Evolutionary conservation across 2,113 vertebrate species (phyloP).

Genomic region (Tragelaphus strepsiceros): DNA sequence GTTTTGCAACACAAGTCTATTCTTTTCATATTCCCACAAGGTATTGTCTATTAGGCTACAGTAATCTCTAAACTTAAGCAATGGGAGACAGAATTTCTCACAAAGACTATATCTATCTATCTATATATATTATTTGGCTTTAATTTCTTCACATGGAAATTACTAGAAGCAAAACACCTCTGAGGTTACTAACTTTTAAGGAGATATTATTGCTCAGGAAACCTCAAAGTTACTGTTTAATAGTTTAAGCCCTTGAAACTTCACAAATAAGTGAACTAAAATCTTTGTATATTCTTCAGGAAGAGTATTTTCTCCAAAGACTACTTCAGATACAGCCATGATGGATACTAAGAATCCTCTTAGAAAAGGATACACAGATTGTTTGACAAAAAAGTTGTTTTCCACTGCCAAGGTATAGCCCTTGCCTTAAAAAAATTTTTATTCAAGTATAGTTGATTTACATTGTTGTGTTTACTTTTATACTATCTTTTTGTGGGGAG

Average conservation of each 20-base stretch:
- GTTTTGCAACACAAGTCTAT: neutral
- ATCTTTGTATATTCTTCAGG: neutral
- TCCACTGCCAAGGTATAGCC: neutral
- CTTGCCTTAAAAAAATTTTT: neutral
- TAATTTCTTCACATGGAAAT: neutral
- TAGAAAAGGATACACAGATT: neutral
- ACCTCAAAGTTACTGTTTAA: neutral
- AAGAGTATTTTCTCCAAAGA: neutral
- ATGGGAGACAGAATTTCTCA: neutral
- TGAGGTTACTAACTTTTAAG: neutral
- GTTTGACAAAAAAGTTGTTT: neutral
- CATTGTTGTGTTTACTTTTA: neutral
- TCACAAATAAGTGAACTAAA: neutral
- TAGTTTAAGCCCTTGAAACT: neutral
- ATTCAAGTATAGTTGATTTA: neutral
- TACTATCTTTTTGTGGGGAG: rapidly evolving
- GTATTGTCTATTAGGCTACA: neutral
- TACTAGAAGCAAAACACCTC: neutral
- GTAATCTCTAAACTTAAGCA: neutral
- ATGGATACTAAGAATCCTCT: neutral
- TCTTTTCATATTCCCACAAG: neutral
- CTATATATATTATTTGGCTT: neutral
- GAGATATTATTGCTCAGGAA: neutral
- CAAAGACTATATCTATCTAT: neutral
- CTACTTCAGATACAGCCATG: neutral